Base-by-base conservation (phyloP, 23 tunicate species). In the Trididemnum clinides region DNA sequence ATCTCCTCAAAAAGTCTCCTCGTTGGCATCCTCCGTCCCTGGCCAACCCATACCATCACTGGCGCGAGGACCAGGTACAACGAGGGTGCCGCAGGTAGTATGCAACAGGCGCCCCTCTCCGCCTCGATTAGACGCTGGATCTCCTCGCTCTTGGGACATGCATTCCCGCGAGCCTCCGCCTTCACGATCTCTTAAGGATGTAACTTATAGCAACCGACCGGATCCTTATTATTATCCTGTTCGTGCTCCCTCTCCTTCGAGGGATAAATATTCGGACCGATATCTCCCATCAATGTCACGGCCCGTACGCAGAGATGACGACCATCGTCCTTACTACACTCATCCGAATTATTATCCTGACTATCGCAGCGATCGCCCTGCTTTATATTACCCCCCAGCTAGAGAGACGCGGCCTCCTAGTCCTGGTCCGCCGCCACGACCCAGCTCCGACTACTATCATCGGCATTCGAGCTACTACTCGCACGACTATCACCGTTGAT, bases 21-120 rank as follows among this genome's bases (percentile, higher is more conserved):
- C 90, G 1, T 10, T 80, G 10, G 80, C 91, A 37, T 85, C 91
- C n/a, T 72, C 83, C 21, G 85, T 87, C 21, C 86, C 91, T 26
- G 85, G 81, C 57, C 85, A 79, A 31, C 91, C 91, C 32, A 87
- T 87, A 33, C 91, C 91, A 29, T 87, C 91, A 26, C 72, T 87
- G 0, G 64, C 69, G 27, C 91, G 91, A 0, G 85, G 91, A 2
- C 86, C 91, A 28, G 85, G 85, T 22, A 59, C 69, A 6, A 21
- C 4, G 6, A 69, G 80, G 1, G 70, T 87, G 12, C 85, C 91
- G 58, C 91, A 87, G 66, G 91, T 80, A 20, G 71, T 87, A 3
- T 87, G 80, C 72, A 87, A 70, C 38, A 64, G 85, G 5, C 80
- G 85, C 28, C 81, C 85, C 18, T 80, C 91, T 10, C 79, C 80